A percentile compares a stretch with the other conserved stretches of the same genome.
These are phyloP conservation scores for Chaetophractus vellerosus DNA, from an alignment of 2,797 vertebrate genomes.

Conservation along the genomic window DNA sequence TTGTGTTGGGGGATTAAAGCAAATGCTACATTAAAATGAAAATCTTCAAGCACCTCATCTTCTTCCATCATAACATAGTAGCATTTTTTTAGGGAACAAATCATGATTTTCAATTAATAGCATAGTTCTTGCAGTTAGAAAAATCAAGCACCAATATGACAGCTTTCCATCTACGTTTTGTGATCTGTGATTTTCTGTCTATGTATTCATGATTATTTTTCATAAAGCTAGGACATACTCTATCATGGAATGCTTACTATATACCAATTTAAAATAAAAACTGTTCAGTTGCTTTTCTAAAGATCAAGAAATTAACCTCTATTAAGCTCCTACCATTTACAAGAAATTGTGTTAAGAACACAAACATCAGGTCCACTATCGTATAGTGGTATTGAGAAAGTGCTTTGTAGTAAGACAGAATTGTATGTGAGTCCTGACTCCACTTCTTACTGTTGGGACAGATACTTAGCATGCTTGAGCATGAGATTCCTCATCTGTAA, in stretches of 20 bases:
- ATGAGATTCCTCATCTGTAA: neutral
- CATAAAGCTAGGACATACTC: neutral
- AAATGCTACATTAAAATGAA: neutral
- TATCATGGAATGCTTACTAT: neutral
- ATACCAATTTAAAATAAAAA: neutral
- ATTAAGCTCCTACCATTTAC: neutral
- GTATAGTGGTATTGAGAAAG: neutral
- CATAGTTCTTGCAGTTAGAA: neutral
- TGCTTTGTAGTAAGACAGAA: neutral
- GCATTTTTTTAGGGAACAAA: neutral
- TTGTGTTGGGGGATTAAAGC: neutral
- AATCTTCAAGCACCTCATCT: neutral
- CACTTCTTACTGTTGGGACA: neutral
- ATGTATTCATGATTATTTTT: neutral
- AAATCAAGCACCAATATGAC: neutral
- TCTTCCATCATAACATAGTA: neutral
- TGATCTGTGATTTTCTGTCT: neutral
- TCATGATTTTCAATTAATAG: neutral
- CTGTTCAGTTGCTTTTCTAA: too few relatives aligned
- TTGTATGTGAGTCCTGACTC: neutral
- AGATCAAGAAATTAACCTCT: neutral
- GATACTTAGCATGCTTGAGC: neutral
- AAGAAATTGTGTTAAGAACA: neutral
- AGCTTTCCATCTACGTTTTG: neutral
- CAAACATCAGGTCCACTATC: neutral